Percentiles rank a stretch among this genome's conserved stretches.
Conservation (phyloP, 2,888 invertebrate species). For the Poecilobothrus nobilitatus region DNA sequence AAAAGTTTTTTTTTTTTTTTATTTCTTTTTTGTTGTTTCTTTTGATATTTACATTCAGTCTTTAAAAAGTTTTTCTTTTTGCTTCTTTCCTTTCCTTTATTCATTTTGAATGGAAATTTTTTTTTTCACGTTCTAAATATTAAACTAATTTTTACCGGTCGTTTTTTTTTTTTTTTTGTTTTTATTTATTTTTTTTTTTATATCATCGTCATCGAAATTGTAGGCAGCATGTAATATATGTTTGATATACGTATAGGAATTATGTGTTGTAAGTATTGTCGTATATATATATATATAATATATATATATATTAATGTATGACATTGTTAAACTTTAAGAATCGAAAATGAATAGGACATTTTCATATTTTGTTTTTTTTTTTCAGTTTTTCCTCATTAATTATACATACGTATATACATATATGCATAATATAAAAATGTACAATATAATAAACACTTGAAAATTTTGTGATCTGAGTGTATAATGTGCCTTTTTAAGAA, state of each 20-base stretch:
- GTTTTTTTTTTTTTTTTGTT: no score
- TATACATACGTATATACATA: neutral
- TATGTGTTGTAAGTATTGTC: no score
- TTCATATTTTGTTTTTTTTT: neutral
- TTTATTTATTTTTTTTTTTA: no score
- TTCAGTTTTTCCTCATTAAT: neutral
- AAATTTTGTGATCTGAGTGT: neutral
- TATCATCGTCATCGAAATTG: no score
- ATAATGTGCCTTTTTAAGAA: neutral
- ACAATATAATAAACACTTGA: neutral
- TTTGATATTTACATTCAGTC: no score
- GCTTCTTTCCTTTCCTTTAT: no score
- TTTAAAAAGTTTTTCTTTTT: neutral
- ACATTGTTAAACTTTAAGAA: neutral
- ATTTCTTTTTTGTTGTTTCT: neutral
- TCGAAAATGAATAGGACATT: conserved; percentile 5
- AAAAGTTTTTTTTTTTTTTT: no score
- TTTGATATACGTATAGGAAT: no score
- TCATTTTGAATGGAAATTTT: no score
- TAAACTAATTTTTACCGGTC: no score
- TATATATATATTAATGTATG: neutral
- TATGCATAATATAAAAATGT: neutral
- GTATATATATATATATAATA: neutral
- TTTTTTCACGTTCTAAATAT: no score
- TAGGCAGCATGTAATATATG: no score